Evolutionary conservation across 2,888 invertebrate genomes (phyloP), one percentile per base, ranked within the genome.

Genomic region (Sialis fuliginosa): DNA sequence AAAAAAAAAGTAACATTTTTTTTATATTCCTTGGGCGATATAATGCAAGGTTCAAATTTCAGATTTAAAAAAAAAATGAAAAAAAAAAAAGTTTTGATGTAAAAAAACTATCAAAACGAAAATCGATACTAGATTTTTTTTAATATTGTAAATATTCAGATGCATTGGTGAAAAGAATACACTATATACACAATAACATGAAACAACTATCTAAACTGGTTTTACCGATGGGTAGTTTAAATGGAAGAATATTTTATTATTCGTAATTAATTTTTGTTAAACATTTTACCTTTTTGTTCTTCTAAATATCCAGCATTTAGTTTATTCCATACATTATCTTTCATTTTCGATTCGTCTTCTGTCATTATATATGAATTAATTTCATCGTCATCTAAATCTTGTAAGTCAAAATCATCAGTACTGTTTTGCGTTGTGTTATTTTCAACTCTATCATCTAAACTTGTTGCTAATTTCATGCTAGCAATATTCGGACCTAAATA

Each of bases 341-440:
- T 98, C 48, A 79, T 74, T 44, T 74, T 66, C 0, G 83, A 78
- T 64, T 97, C 97, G 45, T 78, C 76, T 39, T 83, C 83, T 2
- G 74, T 75, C 68, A 90, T 73, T 50, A 96, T 86, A 56, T 93
- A 85, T 9, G 80, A 77, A 58, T 87, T 84, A 42, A 97, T 72
- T 68, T 97, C 96, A 5, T 79, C 81, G 57, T 97, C 97, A 57
- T 96, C 90, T 44, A 91, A 74, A 37, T 77, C 79, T 39, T 77
- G 79, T 10, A 89, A 64, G 53, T 85, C 83, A 1, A 58, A 52
- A 32, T 58, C 55, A 2, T 57, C 54, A 2, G 54, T 50, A 6
- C 30, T 31, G 5, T 32, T 39, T 32, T 45, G 13, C 1, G 31
- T 22, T 22, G 22, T 39, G 8, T 32, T 10, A 6, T 37, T 39